Conservation (phyloP, 2,888 invertebrate genomes). For the Baccha elongata region DNA sequence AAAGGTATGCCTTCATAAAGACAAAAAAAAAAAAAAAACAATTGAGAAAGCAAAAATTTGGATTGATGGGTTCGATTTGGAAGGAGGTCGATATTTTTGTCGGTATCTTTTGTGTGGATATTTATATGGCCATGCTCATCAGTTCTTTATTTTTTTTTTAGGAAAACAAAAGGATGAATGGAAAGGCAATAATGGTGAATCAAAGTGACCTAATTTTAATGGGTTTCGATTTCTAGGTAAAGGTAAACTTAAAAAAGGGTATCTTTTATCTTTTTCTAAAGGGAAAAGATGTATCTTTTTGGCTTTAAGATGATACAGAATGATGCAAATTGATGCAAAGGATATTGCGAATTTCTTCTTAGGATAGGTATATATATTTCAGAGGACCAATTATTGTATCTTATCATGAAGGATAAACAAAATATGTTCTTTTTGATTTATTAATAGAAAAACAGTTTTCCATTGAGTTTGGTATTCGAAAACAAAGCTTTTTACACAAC, state of each 20-base stretch:
- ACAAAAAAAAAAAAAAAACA: slow-evolving; percentile 5
- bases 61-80: slow-evolving; percentile 13
- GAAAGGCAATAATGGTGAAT: slow-evolving; percentile 55
- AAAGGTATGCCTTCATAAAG: not conserved
- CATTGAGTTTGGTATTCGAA: too few species aligned
- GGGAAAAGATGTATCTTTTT: not conserved
- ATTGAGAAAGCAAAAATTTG: slow-evolving; percentile 17
- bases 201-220: slow-evolving; percentile 68
- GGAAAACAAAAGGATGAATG: slow-evolving; percentile 9
- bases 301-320: too few species aligned
- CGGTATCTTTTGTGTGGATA: slow-evolving; percentile 33
- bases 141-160: slow-evolving; percentile 5
- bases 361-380: too few species aligned
- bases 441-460: too few species aligned
- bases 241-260: slow-evolving; percentile 1
- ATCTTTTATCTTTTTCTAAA: not conserved
- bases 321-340: too few species aligned
- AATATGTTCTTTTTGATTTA: too few species aligned
- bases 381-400: too few species aligned
- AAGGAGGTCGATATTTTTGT: slow-evolving; percentile 33
- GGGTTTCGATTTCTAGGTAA: slow-evolving; percentile 53
- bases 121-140: slow-evolving; percentile 39
- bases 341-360: too few species aligned
- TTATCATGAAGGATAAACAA: too few species aligned
- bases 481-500: too few species aligned